Conservation (phyloP, 1,140 invertebrate species). For the Aphidius gifuensis region DNA sequence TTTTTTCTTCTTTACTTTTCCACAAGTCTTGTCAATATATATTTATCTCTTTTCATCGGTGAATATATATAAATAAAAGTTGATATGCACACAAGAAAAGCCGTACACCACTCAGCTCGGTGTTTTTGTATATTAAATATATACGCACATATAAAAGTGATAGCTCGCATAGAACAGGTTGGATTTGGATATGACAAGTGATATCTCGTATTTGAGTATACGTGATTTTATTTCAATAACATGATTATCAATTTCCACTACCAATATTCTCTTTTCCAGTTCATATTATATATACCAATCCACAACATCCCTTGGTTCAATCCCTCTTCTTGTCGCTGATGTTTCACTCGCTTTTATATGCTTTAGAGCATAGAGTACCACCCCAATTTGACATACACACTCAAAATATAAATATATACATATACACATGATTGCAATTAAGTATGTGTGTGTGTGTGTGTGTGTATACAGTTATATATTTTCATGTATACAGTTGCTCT, state of each 20-base stretch:
- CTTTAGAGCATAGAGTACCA: conserved; percentile 24
- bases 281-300: not conserved
- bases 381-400: conserved; percentile 4
- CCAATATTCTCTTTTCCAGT: conserved; percentile 25
- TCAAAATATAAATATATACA: not conserved
- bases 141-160: too few relatives aligned
- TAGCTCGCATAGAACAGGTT: too few relatives aligned
- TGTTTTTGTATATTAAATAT: too few relatives aligned
- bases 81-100: too few relatives aligned
- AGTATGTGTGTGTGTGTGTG: too few relatives aligned
- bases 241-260: conserved; percentile 37
- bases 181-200: not conserved
- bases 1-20: too few relatives aligned
- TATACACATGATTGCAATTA: too few relatives aligned
- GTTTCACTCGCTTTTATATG: conserved; percentile 23
- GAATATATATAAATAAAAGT: too few relatives aligned
- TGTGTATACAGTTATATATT: not conserved
- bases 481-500: conserved; percentile 35
- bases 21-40: not conserved
- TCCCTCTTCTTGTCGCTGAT: conserved; percentile 13
- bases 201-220: conserved; percentile 48
- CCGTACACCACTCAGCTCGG: too few relatives aligned
- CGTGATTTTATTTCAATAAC: conserved; percentile 52
- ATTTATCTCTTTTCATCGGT: too few relatives aligned
- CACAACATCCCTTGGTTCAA: too few relatives aligned